Evolutionary conservation across 2,888 invertebrate genomes (phyloP).

Genomic region (Pilophorus perplexus): DNA sequence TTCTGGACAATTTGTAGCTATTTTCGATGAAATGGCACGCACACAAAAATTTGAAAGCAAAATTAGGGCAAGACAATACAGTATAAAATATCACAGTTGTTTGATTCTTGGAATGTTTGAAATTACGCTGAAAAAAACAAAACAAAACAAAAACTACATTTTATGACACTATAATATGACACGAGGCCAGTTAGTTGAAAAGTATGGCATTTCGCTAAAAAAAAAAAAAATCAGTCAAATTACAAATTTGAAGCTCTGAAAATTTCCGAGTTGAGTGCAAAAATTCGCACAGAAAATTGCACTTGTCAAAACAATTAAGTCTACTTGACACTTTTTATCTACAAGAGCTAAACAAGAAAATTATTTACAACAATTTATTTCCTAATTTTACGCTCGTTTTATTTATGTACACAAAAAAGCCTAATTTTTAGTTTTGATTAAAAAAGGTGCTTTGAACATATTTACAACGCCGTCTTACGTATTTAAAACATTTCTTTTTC

Average conservation of each 20-base stretch:
- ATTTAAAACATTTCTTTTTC: constrained; percentile 13
- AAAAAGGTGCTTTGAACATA: constrained; percentile 47
- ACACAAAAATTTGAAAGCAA: too few species aligned
- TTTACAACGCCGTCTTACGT: constrained; percentile 46
- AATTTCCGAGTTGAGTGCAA: too few species aligned
- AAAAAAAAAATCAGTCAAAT: neutral
- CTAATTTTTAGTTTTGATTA: constrained; percentile 47
- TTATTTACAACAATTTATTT: neutral
- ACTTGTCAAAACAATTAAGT: too few species aligned
- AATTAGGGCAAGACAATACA: neutral
- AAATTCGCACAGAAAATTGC: too few species aligned
- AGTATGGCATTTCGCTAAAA: neutral
- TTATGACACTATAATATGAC: too few species aligned
- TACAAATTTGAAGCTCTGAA: constrained; percentile 10
- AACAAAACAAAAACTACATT: too few species aligned
- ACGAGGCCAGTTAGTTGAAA: neutral
- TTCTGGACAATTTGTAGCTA: too few species aligned
- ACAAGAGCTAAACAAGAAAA: neutral
- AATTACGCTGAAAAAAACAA: too few species aligned
- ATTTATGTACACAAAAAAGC: constrained; percentile 14
- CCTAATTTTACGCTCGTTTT: neutral
- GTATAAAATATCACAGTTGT: constrained; percentile 32
- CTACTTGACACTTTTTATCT: too few species aligned
- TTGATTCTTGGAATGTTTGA: constrained; percentile 13
- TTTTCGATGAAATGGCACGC: constrained; percentile 26